Evolutionary conservation across 53 echinoderm and acorn worm genomes (phyloP), one percentile per base, ranked within the genome.

Genomic region (Glandiceps talaboti): DNA sequence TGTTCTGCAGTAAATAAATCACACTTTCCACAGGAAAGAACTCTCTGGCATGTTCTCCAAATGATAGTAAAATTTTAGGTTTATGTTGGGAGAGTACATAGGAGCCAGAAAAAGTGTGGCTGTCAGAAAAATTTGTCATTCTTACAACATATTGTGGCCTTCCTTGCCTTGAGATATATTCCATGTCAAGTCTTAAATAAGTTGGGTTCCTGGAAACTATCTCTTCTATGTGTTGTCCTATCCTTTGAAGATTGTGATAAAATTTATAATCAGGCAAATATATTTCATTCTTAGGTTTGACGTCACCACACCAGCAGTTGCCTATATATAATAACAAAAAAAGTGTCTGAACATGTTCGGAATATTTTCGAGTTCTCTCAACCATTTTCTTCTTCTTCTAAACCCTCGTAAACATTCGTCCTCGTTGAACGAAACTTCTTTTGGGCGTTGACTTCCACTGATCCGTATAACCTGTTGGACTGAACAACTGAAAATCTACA

Each of bases 11-110:
- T 1, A 97, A 82, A 73, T 89, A 86, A 73, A 97, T 85, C 14
- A 93, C 73, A 79, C 97, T 93, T 75, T 97, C 97, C 0, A 97
- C 83, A 1, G 97, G 97, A 33, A 97, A 89, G 76, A 97, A 97
- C 83, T 97, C 97, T 64, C 97, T 83, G 0, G 97, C 97, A 77
- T 97, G 97, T 76, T 97, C 97, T 29, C 97, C 97, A 64, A 82
- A 97, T 0, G 97, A 97, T 26, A 97, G 83, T 73, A 97, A 76
- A 14, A 97, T 87, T 79, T 86, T 93, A 30, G 93, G 88, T 74
- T 89, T 93, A 28, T 78, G 74, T 20, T 81, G 77, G 26, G 87
- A 81, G 26, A 84, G 45, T 10, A 6, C 20, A 20, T 45, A 45
- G 6, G 64, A 45, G 6, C 64, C 64, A 12, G 64, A 79, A n/a